phyloP scores from a whole-genome alignment of 2,797 vertebrate species.

The Champsocephalus esox region DNA sequence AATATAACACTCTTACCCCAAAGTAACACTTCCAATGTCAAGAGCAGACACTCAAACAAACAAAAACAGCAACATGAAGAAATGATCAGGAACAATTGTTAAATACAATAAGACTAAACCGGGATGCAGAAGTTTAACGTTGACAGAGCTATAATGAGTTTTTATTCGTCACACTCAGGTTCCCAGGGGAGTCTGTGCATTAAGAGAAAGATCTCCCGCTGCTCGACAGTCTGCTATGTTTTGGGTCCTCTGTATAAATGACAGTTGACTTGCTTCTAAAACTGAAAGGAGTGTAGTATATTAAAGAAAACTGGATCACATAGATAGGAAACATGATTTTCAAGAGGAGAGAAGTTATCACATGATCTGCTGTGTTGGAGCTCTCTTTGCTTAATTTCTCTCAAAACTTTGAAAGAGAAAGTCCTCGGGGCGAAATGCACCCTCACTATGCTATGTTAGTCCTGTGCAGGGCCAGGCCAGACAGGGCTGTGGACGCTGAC shows the following conservation, averaged over 20 bases:
- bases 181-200: constrained; percentile 5
- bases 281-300: constrained; percentile 65
- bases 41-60: constrained; percentile 27
- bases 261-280: constrained; percentile 32
- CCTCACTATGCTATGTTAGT: constrained; percentile 54
- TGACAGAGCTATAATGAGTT: not conserved
- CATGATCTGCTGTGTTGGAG: constrained; percentile 40
- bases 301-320: constrained; percentile 53
- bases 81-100: constrained; percentile 53
- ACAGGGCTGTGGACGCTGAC: constrained; percentile 62
- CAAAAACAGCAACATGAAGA: constrained; percentile 42
- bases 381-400: constrained; percentile 38
- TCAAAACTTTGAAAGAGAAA: constrained; percentile 46
- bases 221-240: not conserved
- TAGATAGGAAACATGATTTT: constrained; percentile 59
- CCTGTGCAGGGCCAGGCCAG: constrained; percentile 58
- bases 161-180: constrained; percentile 9
- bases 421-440: constrained; percentile 56
- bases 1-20: constrained; percentile 41
- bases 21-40: constrained; percentile 56
- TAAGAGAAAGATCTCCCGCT: not conserved
- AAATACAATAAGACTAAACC: constrained; percentile 50
- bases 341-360: constrained; percentile 54
- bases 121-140: constrained; percentile 6
- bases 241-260: constrained; percentile 5